Conservation (phyloP, 2,113 vertebrate genomes). For the Nanger granti region DNA sequence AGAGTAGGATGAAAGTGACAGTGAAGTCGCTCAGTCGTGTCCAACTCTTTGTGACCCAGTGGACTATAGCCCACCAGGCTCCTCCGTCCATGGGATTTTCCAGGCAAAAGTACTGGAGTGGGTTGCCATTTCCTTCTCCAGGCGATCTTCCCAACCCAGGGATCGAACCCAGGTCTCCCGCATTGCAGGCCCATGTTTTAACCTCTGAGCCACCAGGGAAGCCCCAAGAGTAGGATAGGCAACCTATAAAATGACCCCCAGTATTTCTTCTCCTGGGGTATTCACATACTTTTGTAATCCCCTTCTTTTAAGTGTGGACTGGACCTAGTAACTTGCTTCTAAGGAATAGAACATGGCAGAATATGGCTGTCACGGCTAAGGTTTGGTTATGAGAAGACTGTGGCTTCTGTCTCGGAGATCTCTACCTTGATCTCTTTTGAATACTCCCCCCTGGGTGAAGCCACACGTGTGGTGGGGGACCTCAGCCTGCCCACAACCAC, state of each 20-base stretch:
- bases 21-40: too few species aligned
- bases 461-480: rapidly evolving
- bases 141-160: too few species aligned
- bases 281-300: not conserved
- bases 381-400: not conserved
- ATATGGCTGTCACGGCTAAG: not conserved
- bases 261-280: too few species aligned
- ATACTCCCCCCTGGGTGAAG: not conserved
- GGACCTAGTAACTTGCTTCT: not conserved
- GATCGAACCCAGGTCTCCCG: too few species aligned
- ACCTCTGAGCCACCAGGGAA: too few species aligned
- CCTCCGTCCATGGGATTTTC: too few species aligned
- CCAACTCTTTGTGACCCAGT: too few species aligned
- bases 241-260: not conserved
- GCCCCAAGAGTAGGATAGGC: not conserved
- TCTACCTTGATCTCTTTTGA: not conserved
- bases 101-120: too few species aligned
- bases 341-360: not conserved
- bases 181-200: too few species aligned
- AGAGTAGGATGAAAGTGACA: not conserved
- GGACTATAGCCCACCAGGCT: too few species aligned
- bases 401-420: not conserved
- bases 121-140: too few species aligned
- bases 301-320: too few species aligned
- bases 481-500: not conserved